Evolutionary conservation across 2,888 invertebrate species (phyloP).

Genomic region (Rhabditoides inermis): DNA sequence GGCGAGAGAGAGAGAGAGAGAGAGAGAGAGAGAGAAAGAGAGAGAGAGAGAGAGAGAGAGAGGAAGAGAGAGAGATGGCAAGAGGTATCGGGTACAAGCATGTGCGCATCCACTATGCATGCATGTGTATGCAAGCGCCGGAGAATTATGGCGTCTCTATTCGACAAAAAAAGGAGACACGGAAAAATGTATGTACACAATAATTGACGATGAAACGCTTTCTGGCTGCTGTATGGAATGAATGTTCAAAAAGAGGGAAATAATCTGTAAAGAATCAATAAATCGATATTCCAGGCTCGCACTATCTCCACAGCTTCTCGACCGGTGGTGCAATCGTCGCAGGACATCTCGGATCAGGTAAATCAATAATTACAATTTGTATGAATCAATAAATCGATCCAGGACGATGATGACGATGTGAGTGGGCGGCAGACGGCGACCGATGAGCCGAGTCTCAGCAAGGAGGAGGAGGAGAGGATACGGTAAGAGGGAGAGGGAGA

Average conservation of each 20-base stretch:
- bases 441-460: slow-evolving; percentile 26
- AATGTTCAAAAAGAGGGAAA: not conserved
- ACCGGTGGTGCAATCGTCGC: slow-evolving; percentile 41
- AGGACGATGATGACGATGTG: slow-evolving; percentile 19
- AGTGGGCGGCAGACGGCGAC: slow-evolving; percentile 4
- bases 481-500: slow-evolving; percentile 45
- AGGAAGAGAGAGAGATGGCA: slow-evolving; percentile 1
- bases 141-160: no score
- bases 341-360: slow-evolving; percentile 48
- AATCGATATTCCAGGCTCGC: slow-evolving; percentile 15
- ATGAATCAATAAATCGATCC: no score
- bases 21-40: not conserved
- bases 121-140: no score
- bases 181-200: not conserved
- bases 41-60: slow-evolving; percentile 3
- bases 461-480: slow-evolving; percentile 50
- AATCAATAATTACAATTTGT: no score
- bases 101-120: no score
- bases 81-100: not conserved
- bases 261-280: not conserved
- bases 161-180: not conserved
- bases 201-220: not conserved
- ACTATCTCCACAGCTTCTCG: slow-evolving; percentile 25
- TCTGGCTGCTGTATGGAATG: not conserved
- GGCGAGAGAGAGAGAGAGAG: no score